Evolutionary conservation across 2,797 vertebrate species (phyloP).

Genomic region (Toxotes lorentzi): DNA sequence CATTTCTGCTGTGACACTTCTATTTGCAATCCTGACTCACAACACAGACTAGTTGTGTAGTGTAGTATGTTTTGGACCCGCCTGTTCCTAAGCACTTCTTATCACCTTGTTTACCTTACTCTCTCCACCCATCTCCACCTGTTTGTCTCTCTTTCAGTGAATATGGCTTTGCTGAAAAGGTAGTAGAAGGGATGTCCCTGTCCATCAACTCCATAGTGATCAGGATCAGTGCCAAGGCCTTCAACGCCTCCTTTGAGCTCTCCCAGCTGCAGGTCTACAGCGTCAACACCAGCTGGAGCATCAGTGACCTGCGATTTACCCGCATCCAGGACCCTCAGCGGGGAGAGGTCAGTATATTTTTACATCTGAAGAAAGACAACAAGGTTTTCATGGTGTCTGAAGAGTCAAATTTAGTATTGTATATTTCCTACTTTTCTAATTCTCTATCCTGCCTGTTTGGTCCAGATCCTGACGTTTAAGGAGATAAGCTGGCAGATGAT

Average conservation of each 20-base stretch:
- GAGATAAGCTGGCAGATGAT: constrained; percentile 99
- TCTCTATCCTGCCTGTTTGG: neutral
- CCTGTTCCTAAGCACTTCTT: neutral
- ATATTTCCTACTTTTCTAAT: neutral
- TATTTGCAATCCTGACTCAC: neutral
- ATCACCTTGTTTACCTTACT: neutral
- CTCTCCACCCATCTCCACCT: neutral
- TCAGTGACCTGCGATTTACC: constrained; percentile 92
- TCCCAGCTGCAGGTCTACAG: constrained; percentile 98
- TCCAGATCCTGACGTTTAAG: constrained; percentile 97
- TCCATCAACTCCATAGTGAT: constrained; percentile 98
- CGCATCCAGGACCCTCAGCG: constrained; percentile 94
- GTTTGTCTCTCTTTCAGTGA: constrained; percentile 83
- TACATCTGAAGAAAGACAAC: neutral
- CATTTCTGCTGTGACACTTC: neutral
- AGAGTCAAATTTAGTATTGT: neutral
- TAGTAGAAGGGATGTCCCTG: constrained; percentile 97
- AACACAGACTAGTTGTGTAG: neutral
- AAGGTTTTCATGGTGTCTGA: neutral
- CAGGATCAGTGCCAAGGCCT: constrained; percentile 97
- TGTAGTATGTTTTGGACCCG: neutral
- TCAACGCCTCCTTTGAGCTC: constrained; percentile 98
- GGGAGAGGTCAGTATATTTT: constrained; percentile 89
- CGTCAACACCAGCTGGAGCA: constrained; percentile 96
- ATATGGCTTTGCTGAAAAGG: constrained; percentile 99